Evolutionary conservation across 2,113 vertebrate genomes (phyloP), one percentile per base, ranked within the genome.

Genomic region (Ctenodactylus gundi): DNA sequence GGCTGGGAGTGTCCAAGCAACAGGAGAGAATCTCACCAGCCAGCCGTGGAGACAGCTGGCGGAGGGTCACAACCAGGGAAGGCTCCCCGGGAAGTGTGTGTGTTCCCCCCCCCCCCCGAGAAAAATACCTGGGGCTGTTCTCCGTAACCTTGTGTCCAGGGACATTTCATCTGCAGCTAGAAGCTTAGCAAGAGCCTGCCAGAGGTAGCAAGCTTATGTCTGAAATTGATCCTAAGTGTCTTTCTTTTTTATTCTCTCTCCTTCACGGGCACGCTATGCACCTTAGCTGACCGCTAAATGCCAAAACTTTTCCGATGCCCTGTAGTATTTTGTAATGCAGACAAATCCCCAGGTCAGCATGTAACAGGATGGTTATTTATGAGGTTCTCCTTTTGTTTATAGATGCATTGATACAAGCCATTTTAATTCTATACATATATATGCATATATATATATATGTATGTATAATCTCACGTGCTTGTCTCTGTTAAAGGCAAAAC

Each of bases 81-180:
- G 95, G 95, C 95, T 98, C 88, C 57, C 62, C 67, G 84, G 95
- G 96, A 97, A 87, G 88, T 73, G 93, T 88, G n/a, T n/a, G n/a
- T n/a, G n/a, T n/a, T n/a, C n/a, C n/a, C n/a, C n/a, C n/a, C n/a
- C n/a, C n/a, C n/a, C 85, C 83, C 93, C 68, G 94, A 95, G 94
- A 96, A 96, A 95, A 94, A 21, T 95, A 94, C 96, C 95, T 94
- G 21, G 57, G 93, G 88, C 96, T 15, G 75, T 97, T 97, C 70
- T 27, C 95, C 44, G 93, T 95, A 97, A 97, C 98, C 97, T 97
- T 97, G 97, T 98, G 98, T 95, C 96, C 96, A 81, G 98, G 96
- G 97, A 97, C 96, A 12, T 97, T 97, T 95, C 53, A 65, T 55
- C 95, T 90, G 96, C 95, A 97, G 92, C 93, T 80, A 96, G 98